A percentile compares a stretch with the other conserved stretches of the same genome.
Conservation (phyloP, 2,113 vertebrate genomes). For the Bufo bufo region DNA sequence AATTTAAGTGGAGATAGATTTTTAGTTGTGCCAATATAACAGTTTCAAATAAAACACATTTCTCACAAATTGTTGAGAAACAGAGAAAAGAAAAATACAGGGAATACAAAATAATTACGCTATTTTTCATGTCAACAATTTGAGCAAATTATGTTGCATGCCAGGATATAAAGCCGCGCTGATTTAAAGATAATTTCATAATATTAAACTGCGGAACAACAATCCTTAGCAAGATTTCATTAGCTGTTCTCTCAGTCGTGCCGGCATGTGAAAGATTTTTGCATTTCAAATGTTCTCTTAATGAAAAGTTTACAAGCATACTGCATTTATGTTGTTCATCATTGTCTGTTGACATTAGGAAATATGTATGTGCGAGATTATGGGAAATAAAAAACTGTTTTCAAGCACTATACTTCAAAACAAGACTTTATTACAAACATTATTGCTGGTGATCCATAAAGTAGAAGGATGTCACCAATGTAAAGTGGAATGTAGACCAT, state of each 20-base stretch:
- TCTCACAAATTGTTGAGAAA: conserved; percentile 1
- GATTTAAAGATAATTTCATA: conserved; percentile 43
- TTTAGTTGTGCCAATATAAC: neutral
- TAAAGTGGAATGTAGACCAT: neutral
- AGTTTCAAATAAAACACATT: conserved; percentile 17
- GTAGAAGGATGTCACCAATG: neutral
- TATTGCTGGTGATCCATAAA: neutral
- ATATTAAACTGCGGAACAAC: conserved; percentile 24
- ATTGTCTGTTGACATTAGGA: conserved; percentile 12
- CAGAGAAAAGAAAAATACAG: neutral
- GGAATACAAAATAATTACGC: conserved; percentile 21
- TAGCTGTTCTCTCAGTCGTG: conserved; percentile 16
- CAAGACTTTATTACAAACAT: neutral
- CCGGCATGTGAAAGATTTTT: conserved; percentile 16
- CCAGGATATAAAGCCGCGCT: conserved; percentile 13
- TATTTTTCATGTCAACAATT: conserved; percentile 45
- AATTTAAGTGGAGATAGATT: neutral
- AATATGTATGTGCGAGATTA: neutral
- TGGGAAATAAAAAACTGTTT: neutral
- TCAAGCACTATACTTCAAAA: neutral
- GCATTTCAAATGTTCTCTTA: conserved; percentile 41
- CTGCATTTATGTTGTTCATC: conserved; percentile 14
- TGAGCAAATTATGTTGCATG: conserved; percentile 32
- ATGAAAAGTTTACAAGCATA: conserved; percentile 43
- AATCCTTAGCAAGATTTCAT: conserved; percentile 31